Evolutionary conservation across 2,797 vertebrate species (phyloP).

Genomic region (Cheirogaleus major): DNA sequence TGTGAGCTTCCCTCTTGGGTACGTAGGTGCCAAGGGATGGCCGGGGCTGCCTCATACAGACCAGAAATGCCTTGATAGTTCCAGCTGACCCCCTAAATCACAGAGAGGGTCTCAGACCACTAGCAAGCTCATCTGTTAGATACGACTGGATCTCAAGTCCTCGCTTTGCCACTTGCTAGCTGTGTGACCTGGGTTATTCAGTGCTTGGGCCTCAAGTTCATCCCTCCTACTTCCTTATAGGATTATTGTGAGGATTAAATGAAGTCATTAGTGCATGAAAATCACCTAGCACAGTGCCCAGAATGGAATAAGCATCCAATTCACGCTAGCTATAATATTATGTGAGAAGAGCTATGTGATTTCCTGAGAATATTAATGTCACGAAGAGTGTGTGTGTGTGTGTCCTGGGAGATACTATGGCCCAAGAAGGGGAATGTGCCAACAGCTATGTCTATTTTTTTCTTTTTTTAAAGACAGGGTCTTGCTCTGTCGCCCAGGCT

Average conservation of each 20-base stretch:
- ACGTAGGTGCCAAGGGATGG: neutral
- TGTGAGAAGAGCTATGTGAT: neutral
- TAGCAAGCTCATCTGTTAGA: neutral
- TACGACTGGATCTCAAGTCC: neutral
- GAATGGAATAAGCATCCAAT: neutral
- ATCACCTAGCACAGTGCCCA: neutral
- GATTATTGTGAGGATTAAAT: neutral
- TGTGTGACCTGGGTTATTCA: neutral
- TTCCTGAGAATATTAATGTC: neutral
- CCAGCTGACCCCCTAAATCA: accelerated
- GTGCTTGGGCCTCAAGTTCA: neutral
- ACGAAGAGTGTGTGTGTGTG: neutral
- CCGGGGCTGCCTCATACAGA: neutral
- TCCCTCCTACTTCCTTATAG: neutral
- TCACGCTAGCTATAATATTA: neutral
- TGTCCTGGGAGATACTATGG: neutral
- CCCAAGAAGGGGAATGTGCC: neutral
- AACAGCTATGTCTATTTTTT: neutral
- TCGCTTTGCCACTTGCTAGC: neutral
- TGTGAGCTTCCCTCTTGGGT: neutral
- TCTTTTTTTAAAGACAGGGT: neutral
- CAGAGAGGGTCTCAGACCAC: neutral
- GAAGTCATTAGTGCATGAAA: neutral
- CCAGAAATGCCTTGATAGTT: neutral
- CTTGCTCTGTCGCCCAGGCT: neutral